A percentile compares a stretch with the other conserved stretches of the same genome.
Evolutionary conservation across 2,113 vertebrate species (phyloP).

Genomic region (Hippoglossus stenolepis): DNA sequence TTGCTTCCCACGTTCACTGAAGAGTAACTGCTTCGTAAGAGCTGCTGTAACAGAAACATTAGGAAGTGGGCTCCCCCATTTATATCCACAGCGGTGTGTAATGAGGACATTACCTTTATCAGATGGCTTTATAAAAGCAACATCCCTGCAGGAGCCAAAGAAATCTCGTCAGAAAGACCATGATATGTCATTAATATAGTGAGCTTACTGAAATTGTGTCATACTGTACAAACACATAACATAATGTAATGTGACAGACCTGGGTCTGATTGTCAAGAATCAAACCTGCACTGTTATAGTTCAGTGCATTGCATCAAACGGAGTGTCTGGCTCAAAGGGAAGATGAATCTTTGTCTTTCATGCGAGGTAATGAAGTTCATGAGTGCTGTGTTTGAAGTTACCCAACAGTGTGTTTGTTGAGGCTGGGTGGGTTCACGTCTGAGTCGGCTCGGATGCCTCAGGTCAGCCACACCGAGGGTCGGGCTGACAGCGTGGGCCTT

Average conservation of each 20-base stretch:
- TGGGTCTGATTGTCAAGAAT: not conserved
- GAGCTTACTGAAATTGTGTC: not conserved
- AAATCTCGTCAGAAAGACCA: not conserved
- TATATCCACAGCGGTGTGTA: not conserved
- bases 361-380: conserved; percentile 74
- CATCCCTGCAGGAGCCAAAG: not conserved
- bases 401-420: conserved; percentile 65
- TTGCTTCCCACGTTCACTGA: conserved; percentile 33
- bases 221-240: not conserved
- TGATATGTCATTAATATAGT: not conserved
- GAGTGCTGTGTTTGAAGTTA: conserved; percentile 66
- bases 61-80: not conserved
- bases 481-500: conserved; percentile 59
- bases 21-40: conserved; percentile 24
- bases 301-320: conserved; percentile 73
- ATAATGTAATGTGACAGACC: conserved; percentile 22
- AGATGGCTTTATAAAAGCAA: not conserved
- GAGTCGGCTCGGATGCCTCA: conserved; percentile 38
- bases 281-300: conserved; percentile 27
- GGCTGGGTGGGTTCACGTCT: conserved; percentile 53
- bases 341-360: conserved; percentile 67
- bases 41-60: conserved; percentile 3
- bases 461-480: conserved; percentile 48
- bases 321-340: conserved; percentile 41
- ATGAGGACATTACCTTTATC: conserved; percentile 2